Evolutionary conservation across 1,140 invertebrate genomes (phyloP), one percentile per base, ranked within the genome.

Genomic region (Drosophila ironensis): DNA sequence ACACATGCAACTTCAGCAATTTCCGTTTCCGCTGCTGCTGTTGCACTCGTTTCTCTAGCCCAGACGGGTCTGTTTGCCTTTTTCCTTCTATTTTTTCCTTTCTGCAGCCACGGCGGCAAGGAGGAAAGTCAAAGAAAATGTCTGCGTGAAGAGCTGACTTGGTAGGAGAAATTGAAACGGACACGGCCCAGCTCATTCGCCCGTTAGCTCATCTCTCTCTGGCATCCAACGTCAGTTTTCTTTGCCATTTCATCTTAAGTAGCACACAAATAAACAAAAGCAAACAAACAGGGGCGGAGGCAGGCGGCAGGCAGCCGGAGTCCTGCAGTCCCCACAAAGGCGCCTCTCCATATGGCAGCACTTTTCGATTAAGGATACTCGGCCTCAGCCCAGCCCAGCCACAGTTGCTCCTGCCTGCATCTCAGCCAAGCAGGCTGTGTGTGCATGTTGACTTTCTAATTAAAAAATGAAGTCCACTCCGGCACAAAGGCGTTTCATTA

Each of bases 231-330:
- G 42, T 82, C 73, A 86, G 73, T 66, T 84, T 82, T 82, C 78
- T 82, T 80, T 84, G 63, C 78, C 78, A 84, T 84, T 84, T 84
- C 80, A 86, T 86, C 80, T 86, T 86, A 86, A 86, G 80, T 86
- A 86, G 80, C 80, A 86, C 80, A 86, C 70, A 84, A 78, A 84
- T 73, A 68, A 78, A 48, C 54, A 67, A 64, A 77, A 59, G 81
- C 50, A 73, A 70, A 70, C 63, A 67, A 72, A 66, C 48, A 14
- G 64, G 48, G 71, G 48, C 28, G 52, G 54, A 11, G 30, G 57
- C n/a, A n/a, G n/a, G n/a, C n/a, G n/a, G n/a, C n/a, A n/a, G n/a
- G n/a, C n/a, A n/a, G 20, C 25, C 61, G 53, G 54, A 47, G 46
- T 67, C 25, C 50, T 56, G 44, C 22, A 20, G 19, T 33, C 30